Base-by-base conservation (phyloP, 2,113 vertebrate species). In the Ginglymostoma cirratum region DNA sequence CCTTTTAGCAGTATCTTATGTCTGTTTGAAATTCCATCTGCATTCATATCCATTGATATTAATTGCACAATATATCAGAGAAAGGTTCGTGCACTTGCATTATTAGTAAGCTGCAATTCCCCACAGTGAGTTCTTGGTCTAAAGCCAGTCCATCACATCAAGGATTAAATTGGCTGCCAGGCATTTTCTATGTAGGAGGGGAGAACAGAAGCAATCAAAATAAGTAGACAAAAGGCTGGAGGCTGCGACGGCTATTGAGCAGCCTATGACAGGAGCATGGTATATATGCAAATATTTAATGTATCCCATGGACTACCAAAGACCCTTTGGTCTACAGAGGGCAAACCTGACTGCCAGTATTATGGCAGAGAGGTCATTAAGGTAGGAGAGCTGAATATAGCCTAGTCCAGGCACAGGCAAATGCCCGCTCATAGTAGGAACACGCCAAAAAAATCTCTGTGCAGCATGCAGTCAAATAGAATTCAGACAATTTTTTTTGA, bases 21-120 rank as follows among this genome's bases (percentile, higher is more conserved):
- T 55, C 30, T 92, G 55, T 92, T 92, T 92, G 55, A 92, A 61
- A 92, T 92, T 92, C 87, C 87, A 92, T 92, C 87, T n/a, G 30
- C 34, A 92, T 92, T 61, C 30, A 92, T 92, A 92, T 65, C 55
- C 55, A 65, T 65, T 92, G 87, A 92, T 92, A 92, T 92, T 92
- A 92, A 92, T 92, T 92, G 87, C 55, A 92, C 52, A 92, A 61
- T 19, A 92, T 92, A 61, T 92, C 52, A 92, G 27, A 65, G 87
- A 19, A 92, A 61, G 87, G 55, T 15, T 92, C 55, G n/a, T 65
- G 52, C 15, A 65, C 52, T n/a, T 65, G 87, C 87, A 92, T 92
- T 19, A 52, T 23, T 34, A 34, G 87, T 90, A 61, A 61, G 52
- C 87, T 61, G 52, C 87, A 90, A 90, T 34, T 90, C 48, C 87